A percentile compares a stretch with the other conserved stretches of the same genome.
Evolutionary conservation across 2,113 vertebrate species (phyloP).

Genomic region (Sialia sialis): DNA sequence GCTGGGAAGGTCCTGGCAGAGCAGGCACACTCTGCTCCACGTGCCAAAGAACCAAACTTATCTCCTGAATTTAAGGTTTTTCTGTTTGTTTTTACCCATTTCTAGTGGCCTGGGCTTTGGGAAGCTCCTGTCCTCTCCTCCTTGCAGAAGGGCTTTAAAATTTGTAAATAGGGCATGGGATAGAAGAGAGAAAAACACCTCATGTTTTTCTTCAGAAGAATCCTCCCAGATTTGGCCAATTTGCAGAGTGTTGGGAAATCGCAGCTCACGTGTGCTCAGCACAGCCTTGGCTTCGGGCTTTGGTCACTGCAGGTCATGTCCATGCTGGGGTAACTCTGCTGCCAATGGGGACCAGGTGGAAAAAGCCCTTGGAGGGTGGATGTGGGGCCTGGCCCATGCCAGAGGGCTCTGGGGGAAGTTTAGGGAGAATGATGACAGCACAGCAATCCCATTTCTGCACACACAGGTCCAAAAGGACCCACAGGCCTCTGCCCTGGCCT

Average conservation of each 20-base stretch:
- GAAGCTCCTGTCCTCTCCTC: neutral
- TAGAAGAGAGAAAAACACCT: neutral
- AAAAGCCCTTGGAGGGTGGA: neutral
- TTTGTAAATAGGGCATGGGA: neutral
- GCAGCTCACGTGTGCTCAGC: neutral
- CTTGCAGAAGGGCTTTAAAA: neutral
- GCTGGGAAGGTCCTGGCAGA: neutral
- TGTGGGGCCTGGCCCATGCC: neutral
- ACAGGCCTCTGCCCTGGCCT: neutral
- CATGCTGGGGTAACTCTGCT: neutral
- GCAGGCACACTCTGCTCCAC: neutral
- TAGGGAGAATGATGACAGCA: no score
- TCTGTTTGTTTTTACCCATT: neutral
- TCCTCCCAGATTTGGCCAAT: neutral
- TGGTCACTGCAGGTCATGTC: neutral
- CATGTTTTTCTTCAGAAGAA: slow-evolving; percentile 14
- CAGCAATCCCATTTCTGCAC: neutral
- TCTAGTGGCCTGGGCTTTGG: neutral
- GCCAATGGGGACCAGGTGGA: neutral
- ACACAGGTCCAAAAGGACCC: neutral
- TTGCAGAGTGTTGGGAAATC: slow-evolving; percentile 8
- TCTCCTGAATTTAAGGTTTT: neutral
- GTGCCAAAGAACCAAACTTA: neutral
- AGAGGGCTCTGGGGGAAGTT: neutral
- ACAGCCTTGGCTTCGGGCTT: neutral